Percentiles rank a stretch among this genome's conserved stretches.
Conservation (phyloP, 1,140 invertebrate genomes). For the Papilio machaon region DNA sequence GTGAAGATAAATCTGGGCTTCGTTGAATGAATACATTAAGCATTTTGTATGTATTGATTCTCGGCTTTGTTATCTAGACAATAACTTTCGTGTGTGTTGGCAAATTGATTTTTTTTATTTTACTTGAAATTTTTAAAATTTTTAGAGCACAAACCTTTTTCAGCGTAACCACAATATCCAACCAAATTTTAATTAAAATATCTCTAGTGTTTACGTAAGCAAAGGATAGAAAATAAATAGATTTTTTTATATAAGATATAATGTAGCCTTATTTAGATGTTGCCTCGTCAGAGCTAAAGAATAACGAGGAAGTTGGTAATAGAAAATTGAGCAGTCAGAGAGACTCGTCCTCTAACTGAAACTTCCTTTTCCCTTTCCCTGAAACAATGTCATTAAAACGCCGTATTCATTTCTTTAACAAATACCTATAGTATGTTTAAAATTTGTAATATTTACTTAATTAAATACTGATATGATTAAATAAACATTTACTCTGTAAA, state of each 20-base stretch:
- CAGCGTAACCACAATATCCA: neutral
- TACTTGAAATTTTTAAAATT: neutral
- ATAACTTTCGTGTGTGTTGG: neutral
- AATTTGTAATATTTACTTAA: too few relatives aligned
- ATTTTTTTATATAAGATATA: neutral
- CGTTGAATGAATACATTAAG: neutral
- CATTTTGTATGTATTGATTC: neutral
- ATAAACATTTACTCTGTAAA: too few relatives aligned
- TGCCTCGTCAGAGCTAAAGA: neutral
- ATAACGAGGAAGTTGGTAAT: conserved; percentile 11
- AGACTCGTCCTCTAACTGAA: neutral
- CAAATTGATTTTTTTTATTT: neutral
- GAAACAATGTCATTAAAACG: neutral
- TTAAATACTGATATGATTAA: too few relatives aligned
- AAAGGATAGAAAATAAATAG: neutral
- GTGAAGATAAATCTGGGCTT: neutral
- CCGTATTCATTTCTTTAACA: neutral
- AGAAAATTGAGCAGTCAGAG: neutral
- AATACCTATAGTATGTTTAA: neutral
- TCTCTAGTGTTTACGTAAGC: neutral
- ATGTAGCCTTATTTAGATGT: neutral
- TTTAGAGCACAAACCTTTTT: neutral
- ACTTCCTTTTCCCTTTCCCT: neutral
- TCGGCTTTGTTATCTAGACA: neutral
- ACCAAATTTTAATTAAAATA: neutral